Base-by-base conservation (phyloP, 64 coral and sea anemone genomes). In the Pocillopora verrucosa region DNA sequence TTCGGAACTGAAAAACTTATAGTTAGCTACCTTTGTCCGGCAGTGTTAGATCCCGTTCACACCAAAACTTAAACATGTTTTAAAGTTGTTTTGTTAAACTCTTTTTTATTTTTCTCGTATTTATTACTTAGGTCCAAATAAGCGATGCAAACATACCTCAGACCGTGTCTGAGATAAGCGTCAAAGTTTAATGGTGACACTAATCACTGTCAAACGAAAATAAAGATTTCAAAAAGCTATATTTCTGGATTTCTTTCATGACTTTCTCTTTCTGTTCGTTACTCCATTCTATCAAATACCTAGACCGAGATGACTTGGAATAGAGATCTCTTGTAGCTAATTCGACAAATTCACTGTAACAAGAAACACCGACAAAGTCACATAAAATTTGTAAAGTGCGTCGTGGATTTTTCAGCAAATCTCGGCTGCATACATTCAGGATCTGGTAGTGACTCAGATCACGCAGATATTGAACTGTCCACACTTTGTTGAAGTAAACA, bases 191-290 rank as follows among this genome's bases (percentile, higher is more conserved):
- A 51, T 51, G 41, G 41, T 4, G 41, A 51, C 41, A 51, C 0
- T 22, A 79, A 59, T 60, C 25, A 34, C 76, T 79, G 13, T 79
- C 20, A 78, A 78, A 78, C 58, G 76, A n/a, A 78, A 78, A 78
- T 10, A 30, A 30, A 30, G 17, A 11, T 12, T 11, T 57, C 76
- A 78, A 17, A 58, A 57, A 78, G 17, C 5, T 17, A 58, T 78
- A 78, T 13, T 78, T 78, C 20, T 58, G 9, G 19, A 78, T 78
- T 45, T 16, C 11, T 15, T n/a, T 15, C n/a, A 10, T 19, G 26
- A 78, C 76, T n/a, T 6, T 26, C 9, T 15, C 36, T 45, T 78
- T 78, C 51, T 78, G 76, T 24, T 78, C 45, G 17, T 22, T 78
- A 4, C 20, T 58, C 76, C 76, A 78, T 25, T n/a, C 76, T 22